These are phyloP conservation scores for Orthonevra nobilis DNA, from an alignment of 2,888 invertebrate species.

Conservation along the genomic window DNA sequence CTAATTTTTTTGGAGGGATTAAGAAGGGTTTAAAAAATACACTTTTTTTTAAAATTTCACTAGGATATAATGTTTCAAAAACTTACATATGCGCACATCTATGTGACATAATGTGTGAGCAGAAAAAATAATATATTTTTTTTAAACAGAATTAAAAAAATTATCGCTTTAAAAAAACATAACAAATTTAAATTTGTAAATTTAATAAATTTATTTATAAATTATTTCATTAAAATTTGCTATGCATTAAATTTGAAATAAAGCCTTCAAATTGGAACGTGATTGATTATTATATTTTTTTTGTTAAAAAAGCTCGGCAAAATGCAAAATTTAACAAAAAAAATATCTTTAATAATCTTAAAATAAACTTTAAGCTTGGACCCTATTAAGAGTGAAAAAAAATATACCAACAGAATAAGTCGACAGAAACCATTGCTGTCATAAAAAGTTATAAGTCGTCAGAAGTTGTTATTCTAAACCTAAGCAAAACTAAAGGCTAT, in stretches of 20 bases:
- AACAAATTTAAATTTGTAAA: conserved; percentile 33
- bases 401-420: too few species aligned
- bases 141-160: conserved; percentile 45
- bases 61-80: conserved; percentile 53
- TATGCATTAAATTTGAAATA: neutral
- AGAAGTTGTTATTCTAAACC: too few species aligned
- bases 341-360: neutral
- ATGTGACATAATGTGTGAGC: conserved; percentile 70
- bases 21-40: conserved; percentile 20
- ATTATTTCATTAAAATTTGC: conserved; percentile 6
- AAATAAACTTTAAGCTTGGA: too few species aligned
- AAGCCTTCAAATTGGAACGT: conserved; percentile 19
- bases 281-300: conserved; percentile 17
- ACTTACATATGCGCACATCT: conserved; percentile 71
- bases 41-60: conserved; percentile 35
- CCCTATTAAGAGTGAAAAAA: too few species aligned
- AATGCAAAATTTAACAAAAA: neutral
- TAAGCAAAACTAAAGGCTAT: too few species aligned
- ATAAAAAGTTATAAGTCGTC: too few species aligned
- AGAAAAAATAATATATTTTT: conserved; percentile 56
- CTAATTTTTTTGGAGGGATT: conserved; percentile 2
- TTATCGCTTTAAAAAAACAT: conserved; percentile 36
- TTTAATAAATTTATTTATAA: conserved; percentile 5
- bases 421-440: too few species aligned
- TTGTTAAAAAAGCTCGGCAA: neutral